Conservation (phyloP, 2,888 invertebrate genomes). For the Magallana nippona region DNA sequence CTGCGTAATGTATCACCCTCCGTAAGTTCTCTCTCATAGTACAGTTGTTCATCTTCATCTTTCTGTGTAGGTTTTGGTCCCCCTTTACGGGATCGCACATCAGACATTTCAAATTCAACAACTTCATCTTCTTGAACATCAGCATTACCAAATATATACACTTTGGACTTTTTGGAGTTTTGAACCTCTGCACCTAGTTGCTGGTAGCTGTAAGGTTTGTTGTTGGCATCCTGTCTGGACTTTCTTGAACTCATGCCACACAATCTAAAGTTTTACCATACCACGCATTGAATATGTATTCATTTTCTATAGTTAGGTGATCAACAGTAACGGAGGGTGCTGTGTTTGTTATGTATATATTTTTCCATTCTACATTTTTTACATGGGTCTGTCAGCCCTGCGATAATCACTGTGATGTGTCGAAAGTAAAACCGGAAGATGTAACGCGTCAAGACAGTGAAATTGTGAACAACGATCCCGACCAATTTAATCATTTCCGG, state of each 20-base stretch:
- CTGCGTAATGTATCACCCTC: constrained; percentile 74
- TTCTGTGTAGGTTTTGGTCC: constrained; percentile 41
- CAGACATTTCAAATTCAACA: constrained; percentile 72
- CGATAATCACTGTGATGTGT: constrained; percentile 1
- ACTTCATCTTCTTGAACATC: constrained; percentile 66
- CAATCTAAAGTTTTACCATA: not conserved
- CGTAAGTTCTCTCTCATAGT: constrained; percentile 66
- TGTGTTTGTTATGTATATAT: no score
- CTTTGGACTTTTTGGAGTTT: constrained; percentile 71
- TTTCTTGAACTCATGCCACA: constrained; percentile 25
- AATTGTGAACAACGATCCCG: not conserved
- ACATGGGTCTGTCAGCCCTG: not conserved
- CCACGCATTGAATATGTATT: not conserved
- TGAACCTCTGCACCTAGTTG: constrained; percentile 65
- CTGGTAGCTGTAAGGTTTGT: constrained; percentile 27
- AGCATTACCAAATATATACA: constrained; percentile 74
- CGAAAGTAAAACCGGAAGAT: constrained; percentile 9
- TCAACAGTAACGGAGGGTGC: no score
- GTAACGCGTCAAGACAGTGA: not conserved
- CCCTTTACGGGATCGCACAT: constrained; percentile 64
- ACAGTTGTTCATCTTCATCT: constrained; percentile 59
- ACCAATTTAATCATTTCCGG: constrained; percentile 15
- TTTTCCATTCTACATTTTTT: no score
- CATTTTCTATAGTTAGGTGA: no score
- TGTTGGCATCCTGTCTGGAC: not conserved